Base-by-base conservation (phyloP, 2,113 vertebrate genomes). In the Hyla sarda region DNA sequence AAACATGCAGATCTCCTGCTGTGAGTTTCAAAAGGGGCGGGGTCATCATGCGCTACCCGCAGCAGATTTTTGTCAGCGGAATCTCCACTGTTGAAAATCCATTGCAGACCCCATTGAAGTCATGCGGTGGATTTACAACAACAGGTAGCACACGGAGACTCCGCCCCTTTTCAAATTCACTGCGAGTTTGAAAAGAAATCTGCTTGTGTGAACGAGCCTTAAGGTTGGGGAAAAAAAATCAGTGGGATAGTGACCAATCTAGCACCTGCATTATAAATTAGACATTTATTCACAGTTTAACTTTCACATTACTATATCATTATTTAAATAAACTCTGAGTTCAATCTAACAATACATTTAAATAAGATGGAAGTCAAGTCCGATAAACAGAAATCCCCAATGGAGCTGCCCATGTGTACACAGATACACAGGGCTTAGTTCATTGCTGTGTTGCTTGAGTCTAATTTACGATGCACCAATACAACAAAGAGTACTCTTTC, bases 361-460 rank as follows among this genome's bases (percentile, higher is more conserved):
- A 16, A 17, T 6, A 67, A 67, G 14, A 32, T 9, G 28, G 62
- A 65, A 16, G 14, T n/a, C n/a, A 67, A 69, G 65, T 69, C 32
- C 16, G 34, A 69, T 69, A 34, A 69, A 69, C 65, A 69, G 32
- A 12, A 69, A 69, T 17, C 17, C 65, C 65, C 65, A 69, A 69
- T 69, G 32, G 65, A 69, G 14, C 9, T 37, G 32, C 65, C 17
- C 14, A 69, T 37, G 32, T 34, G 30, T 23, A 34, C 32, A 34
- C 16, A 69, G 65, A 34, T 69, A 37, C 30, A 69, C 30, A 21
- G 65, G 65, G 65, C 65, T 69, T 19, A 69, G 65, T 69, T 69
- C 65, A 65, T 14, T 65, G 62, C 58, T 13, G n/a, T 62, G 25
- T 13, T 25, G n/a, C 5, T 30, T 4, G 62, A 17, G 25, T 16